Evolutionary conservation across 2,888 invertebrate genomes (phyloP).

Genomic region (Nasonovia ribisnigri): DNA sequence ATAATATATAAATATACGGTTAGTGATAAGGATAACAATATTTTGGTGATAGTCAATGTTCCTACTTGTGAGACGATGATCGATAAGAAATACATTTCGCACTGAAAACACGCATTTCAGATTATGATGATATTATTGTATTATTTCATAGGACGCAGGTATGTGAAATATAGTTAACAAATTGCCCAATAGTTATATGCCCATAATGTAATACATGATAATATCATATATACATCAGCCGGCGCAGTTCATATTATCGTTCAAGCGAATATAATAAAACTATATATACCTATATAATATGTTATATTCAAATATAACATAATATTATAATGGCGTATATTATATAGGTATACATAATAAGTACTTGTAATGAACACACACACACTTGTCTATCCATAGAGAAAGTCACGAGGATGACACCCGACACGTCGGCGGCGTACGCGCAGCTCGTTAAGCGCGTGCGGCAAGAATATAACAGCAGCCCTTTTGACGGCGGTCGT

Average conservation of each 20-base stretch:
- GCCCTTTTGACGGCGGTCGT: constrained; percentile 32
- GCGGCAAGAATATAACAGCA: constrained; percentile 30
- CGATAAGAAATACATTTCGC: background rate
- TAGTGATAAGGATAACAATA: background rate
- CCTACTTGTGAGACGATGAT: background rate
- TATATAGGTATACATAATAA: background rate
- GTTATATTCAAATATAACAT: background rate
- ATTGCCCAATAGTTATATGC: background rate
- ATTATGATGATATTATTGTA: background rate
- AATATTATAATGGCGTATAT: background rate
- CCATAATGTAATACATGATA: background rate
- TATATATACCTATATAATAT: no score
- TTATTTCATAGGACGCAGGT: background rate
- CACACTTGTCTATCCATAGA: background rate
- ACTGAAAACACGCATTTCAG: background rate
- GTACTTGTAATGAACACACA: background rate
- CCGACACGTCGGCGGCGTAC: constrained; percentile 44
- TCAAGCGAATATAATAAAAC: background rate
- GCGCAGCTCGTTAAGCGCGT: constrained; percentile 49
- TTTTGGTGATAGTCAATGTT: background rate
- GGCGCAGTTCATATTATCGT: background rate
- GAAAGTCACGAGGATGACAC: background rate
- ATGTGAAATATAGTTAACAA: background rate
- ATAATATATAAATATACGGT: no score
- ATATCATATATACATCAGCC: background rate